Evolutionary conservation across 2,113 vertebrate genomes (phyloP), one percentile per base, ranked within the genome.

Genomic region (Aplodontia rufa): DNA sequence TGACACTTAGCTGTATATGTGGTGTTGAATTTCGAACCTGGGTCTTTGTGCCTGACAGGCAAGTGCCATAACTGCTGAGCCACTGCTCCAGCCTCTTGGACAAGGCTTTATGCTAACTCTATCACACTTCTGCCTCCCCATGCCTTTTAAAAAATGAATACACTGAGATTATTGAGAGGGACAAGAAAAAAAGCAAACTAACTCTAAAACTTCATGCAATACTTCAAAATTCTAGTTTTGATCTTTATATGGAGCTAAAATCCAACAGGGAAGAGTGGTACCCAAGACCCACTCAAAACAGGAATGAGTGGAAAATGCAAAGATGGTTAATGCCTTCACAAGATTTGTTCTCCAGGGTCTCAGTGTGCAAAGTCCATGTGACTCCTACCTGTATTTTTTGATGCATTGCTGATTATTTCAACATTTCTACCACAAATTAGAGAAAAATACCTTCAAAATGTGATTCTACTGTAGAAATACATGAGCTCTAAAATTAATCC

Each of bases 401-500:
- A 45, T 60, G 49, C 20, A 75, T 79, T 79, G n/a, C 40, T 87
- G 42, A 51, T 75, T 68, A 47, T 89, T 89, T 93, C 81, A 96
- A 87, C 75, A 89, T 92, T 64, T 68, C 28, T 40, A 24, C 60
- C 12, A 89, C 62, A 96, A 89, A 69, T 62, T 58, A 35, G 45
- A 74, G 35, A 68, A 55, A 71, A 84, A 35, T 74, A 13, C 81
- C 51, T 53, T 62, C 92, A 53, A 42, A 87, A 87, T 45, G 68
- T 12, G 24, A 84, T 83, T 94, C 28, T 71, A 32, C 35, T 90
- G 42, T 91, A 71, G 20, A 81, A 72, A 72, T 62, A 72, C 2
- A 14, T 45, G 32, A 35, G 45, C 28, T 96, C 47, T 78, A 81
- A 71, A 95, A 79, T 60, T 11, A 97, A 78, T 87, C 66, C 64